These are phyloP conservation scores for Drosophila eohydei DNA, from an alignment of 2,888 invertebrate genomes.

Conservation along the genomic window DNA sequence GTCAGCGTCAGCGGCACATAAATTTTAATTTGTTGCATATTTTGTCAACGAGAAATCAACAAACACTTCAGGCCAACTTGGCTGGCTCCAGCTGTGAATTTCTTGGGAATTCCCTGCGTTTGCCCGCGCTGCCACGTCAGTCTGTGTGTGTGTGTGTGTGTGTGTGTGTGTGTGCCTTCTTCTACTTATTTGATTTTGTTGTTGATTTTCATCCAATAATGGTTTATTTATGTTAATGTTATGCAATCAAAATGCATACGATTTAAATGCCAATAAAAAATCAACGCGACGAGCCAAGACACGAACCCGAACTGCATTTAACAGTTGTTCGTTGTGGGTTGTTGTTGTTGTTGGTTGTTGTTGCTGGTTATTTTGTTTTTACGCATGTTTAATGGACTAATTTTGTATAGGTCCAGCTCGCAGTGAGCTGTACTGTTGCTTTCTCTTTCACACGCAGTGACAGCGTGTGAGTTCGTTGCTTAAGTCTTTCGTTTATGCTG, in stretches of 20 bases:
- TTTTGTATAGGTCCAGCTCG: conserved; percentile 48
- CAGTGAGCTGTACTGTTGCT: conserved; percentile 33
- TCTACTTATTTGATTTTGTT: conserved; percentile 7
- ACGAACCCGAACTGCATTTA: conserved; percentile 59
- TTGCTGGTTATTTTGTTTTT: conserved; percentile 64
- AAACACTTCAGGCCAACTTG: conserved; percentile 48
- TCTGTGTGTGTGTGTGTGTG: background rate
- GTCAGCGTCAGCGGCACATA: conserved; percentile 68
- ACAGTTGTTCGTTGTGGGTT: conserved; percentile 57
- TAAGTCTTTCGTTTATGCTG: conserved; percentile 68
- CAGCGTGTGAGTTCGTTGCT: conserved; percentile 68
- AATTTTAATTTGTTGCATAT: conserved; percentile 81
- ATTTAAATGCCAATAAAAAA: conserved; percentile 82
- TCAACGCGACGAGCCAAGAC: conserved; percentile 66
- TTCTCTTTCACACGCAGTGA: conserved; percentile 60
- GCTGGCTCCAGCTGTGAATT: conserved; percentile 83
- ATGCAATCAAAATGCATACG: conserved; percentile 83
- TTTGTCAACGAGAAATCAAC: conserved; percentile 77
- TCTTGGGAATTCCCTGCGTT: conserved; percentile 83
- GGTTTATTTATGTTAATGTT: conserved; percentile 82
- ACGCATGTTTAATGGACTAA: conserved; percentile 81
- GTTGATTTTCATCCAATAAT: conserved; percentile 65
- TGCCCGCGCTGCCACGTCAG: conserved; percentile 12
- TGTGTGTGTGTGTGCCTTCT: conserved; percentile 4
- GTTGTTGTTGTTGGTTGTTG: conserved; percentile 50